These are phyloP conservation scores for Cheirogaleus medius DNA, from an alignment of 2,113 vertebrate genomes.

Conservation along the genomic window DNA sequence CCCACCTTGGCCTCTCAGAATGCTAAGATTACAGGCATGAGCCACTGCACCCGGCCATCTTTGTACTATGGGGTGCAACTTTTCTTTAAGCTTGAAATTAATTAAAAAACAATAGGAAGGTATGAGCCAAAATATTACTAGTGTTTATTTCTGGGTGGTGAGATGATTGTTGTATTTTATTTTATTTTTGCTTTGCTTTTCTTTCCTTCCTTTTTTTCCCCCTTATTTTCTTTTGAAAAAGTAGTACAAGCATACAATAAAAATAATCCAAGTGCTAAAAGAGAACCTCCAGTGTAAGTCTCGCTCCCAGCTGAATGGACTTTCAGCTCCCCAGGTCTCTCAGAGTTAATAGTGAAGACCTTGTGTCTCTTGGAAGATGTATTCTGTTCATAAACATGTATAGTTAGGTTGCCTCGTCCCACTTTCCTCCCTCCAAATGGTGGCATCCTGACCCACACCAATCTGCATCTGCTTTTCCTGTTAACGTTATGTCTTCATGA, in stretches of 20 bases:
- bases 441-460: not conserved
- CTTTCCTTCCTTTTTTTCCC: not conserved
- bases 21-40: no score
- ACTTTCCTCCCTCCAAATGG: not conserved
- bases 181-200: not conserved
- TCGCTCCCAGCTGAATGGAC: not conserved
- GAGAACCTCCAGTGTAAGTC: not conserved
- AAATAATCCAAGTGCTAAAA: not conserved
- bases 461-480: not conserved
- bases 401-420: not conserved
- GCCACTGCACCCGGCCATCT: not conserved
- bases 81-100: constrained; percentile 19
- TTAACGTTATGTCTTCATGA: not conserved
- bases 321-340: not conserved
- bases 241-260: not conserved
- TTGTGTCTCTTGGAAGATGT: not conserved
- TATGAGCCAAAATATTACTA: not conserved
- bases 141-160: not conserved
- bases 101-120: not conserved
- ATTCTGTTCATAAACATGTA: not conserved
- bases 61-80: not conserved
- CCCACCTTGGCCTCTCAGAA: no score
- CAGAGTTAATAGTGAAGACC: not conserved
- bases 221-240: not conserved
- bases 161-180: not conserved